phyloP scores from a whole-genome alignment of 2,797 vertebrate species.

The Peromyscus eremicus region DNA sequence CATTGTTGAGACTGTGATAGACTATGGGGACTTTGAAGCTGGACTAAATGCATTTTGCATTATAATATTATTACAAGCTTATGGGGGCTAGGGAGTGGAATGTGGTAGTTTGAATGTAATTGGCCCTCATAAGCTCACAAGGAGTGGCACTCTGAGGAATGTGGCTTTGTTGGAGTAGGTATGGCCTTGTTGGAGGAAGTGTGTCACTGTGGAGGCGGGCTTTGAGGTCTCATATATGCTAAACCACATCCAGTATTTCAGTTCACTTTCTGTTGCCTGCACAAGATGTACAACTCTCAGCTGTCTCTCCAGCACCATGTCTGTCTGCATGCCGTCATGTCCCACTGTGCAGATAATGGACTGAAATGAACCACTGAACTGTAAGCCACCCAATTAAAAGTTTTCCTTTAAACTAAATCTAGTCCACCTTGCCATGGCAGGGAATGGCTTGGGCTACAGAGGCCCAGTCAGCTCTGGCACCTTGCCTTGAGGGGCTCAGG shows the following conservation, averaged over 20 bases:
- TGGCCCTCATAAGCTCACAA: not conserved
- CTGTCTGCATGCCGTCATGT: no score
- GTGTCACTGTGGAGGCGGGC: not conserved
- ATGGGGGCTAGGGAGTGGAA: not conserved
- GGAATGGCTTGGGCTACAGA: conserved; percentile 70
- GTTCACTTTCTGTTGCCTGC: not conserved
- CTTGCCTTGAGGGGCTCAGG: not conserved
- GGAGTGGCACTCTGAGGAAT: not conserved
- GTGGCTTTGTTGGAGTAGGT: not conserved
- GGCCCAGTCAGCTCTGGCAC: conserved; percentile 26
- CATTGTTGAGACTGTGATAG: not conserved
- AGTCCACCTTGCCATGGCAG: conserved; percentile 85
- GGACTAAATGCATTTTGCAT: not conserved
- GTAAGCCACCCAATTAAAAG: not conserved
- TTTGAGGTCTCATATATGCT: not conserved
- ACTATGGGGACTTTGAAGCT: not conserved
- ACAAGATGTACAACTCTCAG: not conserved
- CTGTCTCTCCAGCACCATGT: no score
- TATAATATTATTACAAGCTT: not conserved
- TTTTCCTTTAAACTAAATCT: conserved; percentile 42
- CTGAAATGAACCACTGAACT: not conserved
- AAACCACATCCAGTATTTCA: not conserved
- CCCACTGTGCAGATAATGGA: not conserved
- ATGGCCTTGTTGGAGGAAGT: not conserved
- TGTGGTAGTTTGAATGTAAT: not conserved